Evolutionary conservation across 1,140 invertebrate genomes (phyloP), one percentile per base, ranked within the genome.

Genomic region (Radopholus similis): DNA sequence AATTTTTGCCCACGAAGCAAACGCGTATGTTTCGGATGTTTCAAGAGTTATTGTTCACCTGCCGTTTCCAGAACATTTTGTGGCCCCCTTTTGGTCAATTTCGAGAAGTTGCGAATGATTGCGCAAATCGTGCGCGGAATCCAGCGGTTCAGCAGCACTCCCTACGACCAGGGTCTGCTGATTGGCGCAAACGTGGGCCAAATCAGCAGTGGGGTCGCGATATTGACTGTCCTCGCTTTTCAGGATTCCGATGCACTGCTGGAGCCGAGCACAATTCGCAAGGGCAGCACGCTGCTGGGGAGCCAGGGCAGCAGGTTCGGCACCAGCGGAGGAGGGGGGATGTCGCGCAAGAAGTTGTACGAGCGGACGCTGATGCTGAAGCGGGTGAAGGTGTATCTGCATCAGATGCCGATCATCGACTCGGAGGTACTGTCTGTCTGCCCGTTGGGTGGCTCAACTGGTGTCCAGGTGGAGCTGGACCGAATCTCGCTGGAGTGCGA

Each of bases 101-200:
- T 98, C 83, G 96, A 99, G 83, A 99, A 99, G 82, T 85, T 99
- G 47, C 86, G 96, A 71, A 97, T 98, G 92, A 92, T 99, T 68
- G 92, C 95, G 4, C 96, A 96, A 83, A 95, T 97, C 87, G 90
- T 98, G 44, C 87, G 94, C 72, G 88, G 90, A 51, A 85, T 97
- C 18, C 92, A 79, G 63, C 82, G 83, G 64, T 83, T 86, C 74
- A 81, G 82, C 59, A 84, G 83, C 54, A 81, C 83, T 8, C 81
- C 82, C 73, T 86, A 85, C 74, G 85, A 86, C 72, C 58, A 28
- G 35, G 40, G 37, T 9, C 37, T 26, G n/a, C 49, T 62, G 23
- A 62, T 28, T 9, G 59, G 59, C 11, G 49, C 42, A 47, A 62
- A 47, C 47, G 28, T 26, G 28, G 30, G 38, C 3, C 23, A 23